phyloP scores from a whole-genome alignment of 92 coral and sea anemone genomes.

The Phenganax marumi region DNA sequence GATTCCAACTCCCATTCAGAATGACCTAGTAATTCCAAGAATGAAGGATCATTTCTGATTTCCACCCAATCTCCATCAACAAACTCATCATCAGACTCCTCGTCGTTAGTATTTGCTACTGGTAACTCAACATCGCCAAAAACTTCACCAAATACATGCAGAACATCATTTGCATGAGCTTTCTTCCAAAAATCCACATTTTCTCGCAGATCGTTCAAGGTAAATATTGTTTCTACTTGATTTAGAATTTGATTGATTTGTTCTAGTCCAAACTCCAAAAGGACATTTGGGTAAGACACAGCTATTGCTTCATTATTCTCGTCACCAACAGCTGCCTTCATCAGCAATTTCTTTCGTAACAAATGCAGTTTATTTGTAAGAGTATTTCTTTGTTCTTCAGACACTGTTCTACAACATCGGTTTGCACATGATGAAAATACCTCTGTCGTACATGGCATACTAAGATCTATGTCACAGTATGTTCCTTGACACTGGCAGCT shows the following conservation, averaged over 20 bases:
- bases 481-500: conserved; percentile 42
- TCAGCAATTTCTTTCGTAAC: conserved; percentile 26
- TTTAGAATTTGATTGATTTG: conserved; percentile 46
- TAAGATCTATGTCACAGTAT: conserved; percentile 52
- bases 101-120: not conserved
- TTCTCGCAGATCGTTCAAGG: conserved; percentile 25
- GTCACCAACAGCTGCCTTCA: conserved; percentile 22
- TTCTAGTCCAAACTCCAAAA: conserved; percentile 47
- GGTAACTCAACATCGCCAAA: conserved; percentile 34
- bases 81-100: conserved; percentile 27
- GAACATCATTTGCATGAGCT: conserved; percentile 44
- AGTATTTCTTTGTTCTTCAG: conserved; percentile 11
- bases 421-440: not conserved
- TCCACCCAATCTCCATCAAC: not conserved
- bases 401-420: conserved; percentile 19
- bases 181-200: conserved; percentile 56
- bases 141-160: conserved; percentile 9
- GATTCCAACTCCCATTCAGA: conserved; percentile 26
- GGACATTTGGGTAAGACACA: conserved; percentile 40
- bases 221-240: conserved; percentile 44
- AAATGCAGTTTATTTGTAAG: conserved; percentile 33
- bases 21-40: conserved; percentile 11
- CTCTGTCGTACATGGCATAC: conserved; percentile 32
- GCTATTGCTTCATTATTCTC: conserved; percentile 9
- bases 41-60: conserved; percentile 5